A percentile compares a stretch with the other conserved stretches of the same genome.
These are phyloP conservation scores for Palaemon carinicauda DNA, from an alignment of 1,140 invertebrate species.

Conservation along the genomic window DNA sequence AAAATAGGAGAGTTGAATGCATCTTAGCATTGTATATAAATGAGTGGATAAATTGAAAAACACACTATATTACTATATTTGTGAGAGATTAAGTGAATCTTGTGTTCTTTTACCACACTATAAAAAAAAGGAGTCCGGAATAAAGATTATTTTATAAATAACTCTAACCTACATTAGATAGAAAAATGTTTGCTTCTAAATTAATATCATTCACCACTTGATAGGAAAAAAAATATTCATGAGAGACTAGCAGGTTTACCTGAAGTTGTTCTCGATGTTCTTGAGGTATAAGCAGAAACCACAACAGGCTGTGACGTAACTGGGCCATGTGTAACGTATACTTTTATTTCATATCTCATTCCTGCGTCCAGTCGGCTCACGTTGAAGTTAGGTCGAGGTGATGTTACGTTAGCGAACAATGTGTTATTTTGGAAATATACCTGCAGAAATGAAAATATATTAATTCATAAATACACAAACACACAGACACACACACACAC, in stretches of 20 bases:
- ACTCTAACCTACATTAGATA: too few species aligned
- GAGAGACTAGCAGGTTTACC: background rate
- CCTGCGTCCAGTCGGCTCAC: slow-evolving; percentile 48
- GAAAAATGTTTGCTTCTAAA: too few species aligned
- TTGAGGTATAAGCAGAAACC: slow-evolving; percentile 39
- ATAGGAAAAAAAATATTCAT: background rate
- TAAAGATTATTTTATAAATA: too few species aligned
- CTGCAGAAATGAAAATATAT: background rate
- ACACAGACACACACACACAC: background rate
- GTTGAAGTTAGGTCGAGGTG: slow-evolving; percentile 47
- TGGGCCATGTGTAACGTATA: slow-evolving; percentile 44
- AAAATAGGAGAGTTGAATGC: too few species aligned
- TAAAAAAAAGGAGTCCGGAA: too few species aligned
- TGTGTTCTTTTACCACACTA: too few species aligned
- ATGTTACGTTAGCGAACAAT: slow-evolving; percentile 49
- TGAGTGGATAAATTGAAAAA: too few species aligned
- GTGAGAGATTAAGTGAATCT: too few species aligned
- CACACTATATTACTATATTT: too few species aligned
- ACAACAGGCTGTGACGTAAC: slow-evolving; percentile 46
- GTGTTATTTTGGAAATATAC: slow-evolving; percentile 46
- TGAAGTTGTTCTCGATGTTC: slow-evolving; percentile 13
- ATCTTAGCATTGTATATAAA: too few species aligned
- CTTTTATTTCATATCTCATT: slow-evolving; percentile 48
- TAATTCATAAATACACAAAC: background rate
- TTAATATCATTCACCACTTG: too few species aligned